Evolutionary conservation across 2,113 vertebrate genomes (phyloP), one percentile per base, ranked within the genome.

Genomic region (Heterotilapia buettikoferi): DNA sequence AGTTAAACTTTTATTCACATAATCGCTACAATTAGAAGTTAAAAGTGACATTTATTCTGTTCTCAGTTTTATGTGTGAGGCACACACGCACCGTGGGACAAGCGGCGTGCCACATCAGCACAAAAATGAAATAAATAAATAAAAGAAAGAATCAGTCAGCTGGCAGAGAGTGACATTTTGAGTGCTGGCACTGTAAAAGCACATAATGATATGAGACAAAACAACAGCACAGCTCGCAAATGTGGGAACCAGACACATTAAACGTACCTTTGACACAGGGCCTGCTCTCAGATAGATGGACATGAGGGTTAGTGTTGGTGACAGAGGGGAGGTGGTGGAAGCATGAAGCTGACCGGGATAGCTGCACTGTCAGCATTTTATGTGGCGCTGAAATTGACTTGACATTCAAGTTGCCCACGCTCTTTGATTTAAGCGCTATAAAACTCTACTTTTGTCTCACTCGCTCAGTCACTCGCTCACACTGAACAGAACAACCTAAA

Each of bases 231-330:
- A 61, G n/a, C 82, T 86, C 86, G 90, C 86, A 63, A 82, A 93
- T 85, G 92, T 84, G 86, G 91, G 90, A 89, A 82, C 82, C 50
- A 45, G 90, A 93, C 90, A 93, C 93, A 93, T 86, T 50, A 83
- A 95, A 96, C 94, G 78, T 96, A 96, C 95, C 96, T 96, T 95
- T 93, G 91, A 92, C 91, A 92, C 86, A 84, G 90, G 87, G 71
- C 86, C 86, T 91, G 90, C 54, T 89, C 94, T 93, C 92, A 89
- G 76, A 90, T 68, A 91, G 89, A 90, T 5, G 92, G 89, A 92
- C 90, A 83, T 93, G 88, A 83, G 85, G 90, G 94, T 96, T 96
- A 95, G 94, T 92, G 86, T 87, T 88, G 91, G 89, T 85, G 90
- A 93, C 86, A 88, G 91, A 50, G 90, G 90, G 73, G 88, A 53